These are phyloP conservation scores for Molanna angustata DNA, from an alignment of 2,888 invertebrate species.

Conservation along the genomic window DNA sequence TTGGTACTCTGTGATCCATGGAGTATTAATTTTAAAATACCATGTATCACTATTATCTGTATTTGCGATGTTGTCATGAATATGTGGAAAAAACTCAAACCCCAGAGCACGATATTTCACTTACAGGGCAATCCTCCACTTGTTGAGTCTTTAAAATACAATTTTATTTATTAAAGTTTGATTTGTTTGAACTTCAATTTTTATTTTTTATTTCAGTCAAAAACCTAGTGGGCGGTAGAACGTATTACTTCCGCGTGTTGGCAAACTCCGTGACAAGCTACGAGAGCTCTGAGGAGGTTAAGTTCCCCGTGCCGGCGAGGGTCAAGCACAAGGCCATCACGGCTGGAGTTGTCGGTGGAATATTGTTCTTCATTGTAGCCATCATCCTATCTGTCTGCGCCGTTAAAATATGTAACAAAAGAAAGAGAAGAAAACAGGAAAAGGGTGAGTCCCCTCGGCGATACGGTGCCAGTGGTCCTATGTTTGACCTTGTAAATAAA, in stretches of 20 bases:
- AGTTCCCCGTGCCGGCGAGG: constrained; percentile 84
- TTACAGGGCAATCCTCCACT: too few species aligned
- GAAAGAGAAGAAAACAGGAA: constrained; percentile 95
- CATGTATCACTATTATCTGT: too few species aligned
- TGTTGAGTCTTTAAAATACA: too few species aligned
- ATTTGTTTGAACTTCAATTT: constrained; percentile 6
- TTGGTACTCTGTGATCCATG: too few species aligned
- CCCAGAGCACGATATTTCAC: too few species aligned
- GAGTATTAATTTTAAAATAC: too few species aligned
- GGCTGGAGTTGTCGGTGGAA: constrained; percentile 94
- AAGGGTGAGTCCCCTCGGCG: constrained; percentile 74
- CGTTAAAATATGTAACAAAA: constrained; percentile 96
- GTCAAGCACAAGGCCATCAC: constrained; percentile 95
- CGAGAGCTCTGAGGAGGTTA: constrained; percentile 84
- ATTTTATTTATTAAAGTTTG: too few species aligned
- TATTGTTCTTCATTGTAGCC: constrained; percentile 96
- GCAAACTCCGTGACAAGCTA: constrained; percentile 84
- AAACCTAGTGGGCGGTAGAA: constrained; percentile 86
- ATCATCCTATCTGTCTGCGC: constrained; percentile 96
- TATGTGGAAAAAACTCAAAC: too few species aligned
- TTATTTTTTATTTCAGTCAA: constrained; percentile 61
- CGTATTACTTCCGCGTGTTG: constrained; percentile 88
- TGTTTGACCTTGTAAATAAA: constrained; percentile 26
- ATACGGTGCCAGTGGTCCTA: constrained; percentile 36
- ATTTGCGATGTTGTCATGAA: too few species aligned